Base-by-base conservation (phyloP, 1,140 invertebrate genomes). In the Zelostemma sp. region DNA sequence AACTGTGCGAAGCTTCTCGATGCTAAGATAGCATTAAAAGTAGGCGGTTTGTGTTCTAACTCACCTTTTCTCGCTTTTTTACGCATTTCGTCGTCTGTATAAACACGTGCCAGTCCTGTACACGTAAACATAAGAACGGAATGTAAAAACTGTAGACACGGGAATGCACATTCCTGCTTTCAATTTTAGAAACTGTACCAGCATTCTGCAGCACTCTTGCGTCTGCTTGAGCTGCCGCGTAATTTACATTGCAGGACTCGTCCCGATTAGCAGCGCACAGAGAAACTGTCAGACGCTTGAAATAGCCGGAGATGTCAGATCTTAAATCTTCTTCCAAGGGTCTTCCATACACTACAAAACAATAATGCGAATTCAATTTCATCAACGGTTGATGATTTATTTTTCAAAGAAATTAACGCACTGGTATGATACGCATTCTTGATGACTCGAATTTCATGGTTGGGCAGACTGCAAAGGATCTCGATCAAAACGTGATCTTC, bases 71-170 rank as follows among this genome's bases (percentile, higher is more conserved):
- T n/a, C n/a, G n/a, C n/a, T n/a, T n/a, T n/a, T n/a, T n/a, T n/a
- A n/a, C n/a, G n/a, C n/a, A n/a, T n/a, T n/a, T n/a, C n/a, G n/a
- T 96, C 95, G 79, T 96, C 95, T 1, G 94, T 97, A 58, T 95
- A 94, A 41, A 93, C 87, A 40, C 89, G 88, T 1, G 94, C 85
- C 78, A 94, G 93, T 67, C 93, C 91, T 91, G 75, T 4, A n/a
- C n/a, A n/a, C n/a, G n/a, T n/a, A n/a, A n/a, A n/a, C n/a, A n/a
- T n/a, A n/a, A n/a, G n/a, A n/a, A n/a, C n/a, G n/a, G 80, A 84
- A 45, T 35, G 66, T 17, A 65, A 28, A 25, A 18, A 40, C n/a
- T n/a, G n/a, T n/a, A 48, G 5, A 59, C n/a, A 9, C 61, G 8
- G 41, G 43, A 40, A 48, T n/a, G 18, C 60, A 48, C 15, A 19